Evolutionary conservation across 2,797 vertebrate species (phyloP).

Genomic region (Fundulus diaphanus): DNA sequence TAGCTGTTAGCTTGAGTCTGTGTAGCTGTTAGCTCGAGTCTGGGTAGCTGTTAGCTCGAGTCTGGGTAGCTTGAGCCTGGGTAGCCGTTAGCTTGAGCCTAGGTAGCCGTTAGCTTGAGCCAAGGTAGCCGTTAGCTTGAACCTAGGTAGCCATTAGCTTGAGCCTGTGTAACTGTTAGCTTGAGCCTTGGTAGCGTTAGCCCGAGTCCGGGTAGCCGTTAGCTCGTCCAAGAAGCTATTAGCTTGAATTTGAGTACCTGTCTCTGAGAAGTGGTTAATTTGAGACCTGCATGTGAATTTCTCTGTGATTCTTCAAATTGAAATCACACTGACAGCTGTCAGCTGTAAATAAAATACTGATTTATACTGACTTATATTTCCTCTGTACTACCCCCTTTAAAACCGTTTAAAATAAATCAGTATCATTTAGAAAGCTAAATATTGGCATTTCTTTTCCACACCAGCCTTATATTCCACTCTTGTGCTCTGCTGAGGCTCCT

Average conservation of each 20-base stretch:
- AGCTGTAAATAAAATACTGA: not conserved
- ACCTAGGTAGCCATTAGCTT: too few relatives aligned
- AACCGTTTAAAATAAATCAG: not conserved
- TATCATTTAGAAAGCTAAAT: not conserved
- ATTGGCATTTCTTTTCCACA: not conserved
- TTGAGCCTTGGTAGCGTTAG: not conserved
- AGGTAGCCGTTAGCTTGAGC: not conserved
- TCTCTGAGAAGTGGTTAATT: not conserved
- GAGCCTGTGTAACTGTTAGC: not conserved
- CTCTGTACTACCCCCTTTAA: not conserved
- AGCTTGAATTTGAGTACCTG: too few relatives aligned
- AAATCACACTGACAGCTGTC: not conserved
- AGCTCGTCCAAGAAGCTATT: not conserved
- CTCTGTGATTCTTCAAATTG: not conserved
- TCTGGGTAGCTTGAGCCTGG: not conserved
- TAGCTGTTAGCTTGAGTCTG: not conserved
- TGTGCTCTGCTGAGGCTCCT: slow-evolving; percentile 11
- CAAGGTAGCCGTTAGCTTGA: not conserved
- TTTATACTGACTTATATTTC: not conserved
- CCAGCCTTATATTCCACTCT: slow-evolving; percentile 18
- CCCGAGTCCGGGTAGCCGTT: not conserved
- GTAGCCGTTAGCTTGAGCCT: not conserved
- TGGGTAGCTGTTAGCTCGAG: too few relatives aligned
- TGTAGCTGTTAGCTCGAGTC: too few relatives aligned
- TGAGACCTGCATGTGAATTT: not conserved